Base-by-base conservation (phyloP, 1,140 invertebrate species). In the Drosophila parvula region DNA sequence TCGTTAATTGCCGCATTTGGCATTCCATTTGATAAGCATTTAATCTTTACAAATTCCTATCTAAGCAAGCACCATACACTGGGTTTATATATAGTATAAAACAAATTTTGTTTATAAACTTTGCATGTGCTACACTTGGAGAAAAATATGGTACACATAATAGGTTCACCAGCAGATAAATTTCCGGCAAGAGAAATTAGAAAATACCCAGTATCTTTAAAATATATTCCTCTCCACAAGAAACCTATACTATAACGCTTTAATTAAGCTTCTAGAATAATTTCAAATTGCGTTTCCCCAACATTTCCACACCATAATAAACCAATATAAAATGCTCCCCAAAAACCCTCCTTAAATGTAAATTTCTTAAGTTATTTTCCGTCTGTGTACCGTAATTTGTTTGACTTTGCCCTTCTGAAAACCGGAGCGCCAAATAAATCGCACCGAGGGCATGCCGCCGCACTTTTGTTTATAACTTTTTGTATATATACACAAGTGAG, bases 371-470 rank as follows among this genome's bases (percentile, higher is more conserved):
- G 1, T 5, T 32, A 27, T 51, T 44, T 12, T 22, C 6, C 4
- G 27, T 8, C 16, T n/a, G 34, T 43, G 47, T 89, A 88, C 84
- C 84, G 55, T 68, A 59, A 71, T 76, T 67, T 76, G 57, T 63
- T 75, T 84, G n/a, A 70, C 74, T 62, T 65, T 80, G 57, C 68
- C 77, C 63, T 81, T 76, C 60, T 85, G 78, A 59, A 81, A 71
- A 64, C 70, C 70, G 40, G 79, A 77, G 61, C 79, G 83, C 83
- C 83, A 85, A 73, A 85, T 69, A 62, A 89, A 89, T 14, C 85
- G 85, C 63, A 64, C 50, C 43, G 84, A 76, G 45, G 84, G 84
- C 84, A 89, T 89, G 22, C 41, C 55, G 44, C 12, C 50, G 36
- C 18, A 38, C 28, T 60, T 61, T 51, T 69, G 40, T 64, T 75